phyloP scores from a whole-genome alignment of 37 sponge, comb jelly and placozoan species.

The Haliclona indistincta region DNA sequence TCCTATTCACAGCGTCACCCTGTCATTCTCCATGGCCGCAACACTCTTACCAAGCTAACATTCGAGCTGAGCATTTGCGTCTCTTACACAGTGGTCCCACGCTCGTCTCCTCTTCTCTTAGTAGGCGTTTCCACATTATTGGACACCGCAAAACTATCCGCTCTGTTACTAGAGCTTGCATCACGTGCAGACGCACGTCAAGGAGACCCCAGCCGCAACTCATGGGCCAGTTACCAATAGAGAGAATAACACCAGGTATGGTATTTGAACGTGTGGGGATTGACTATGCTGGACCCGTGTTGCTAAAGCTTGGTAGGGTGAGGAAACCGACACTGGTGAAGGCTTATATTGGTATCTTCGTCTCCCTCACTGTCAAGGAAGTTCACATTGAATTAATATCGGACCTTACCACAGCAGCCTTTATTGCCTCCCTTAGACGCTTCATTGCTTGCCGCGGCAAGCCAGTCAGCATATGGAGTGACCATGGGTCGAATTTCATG shows the following conservation, averaged over 20 bases:
- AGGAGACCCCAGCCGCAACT: slow-evolving; percentile 16
- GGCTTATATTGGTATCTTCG: slow-evolving; percentile 36
- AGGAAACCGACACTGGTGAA: slow-evolving; percentile 18
- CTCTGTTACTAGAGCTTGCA: slow-evolving; percentile 23
- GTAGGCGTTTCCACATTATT: slow-evolving; percentile 23
- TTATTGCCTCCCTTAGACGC: slow-evolving; percentile 33
- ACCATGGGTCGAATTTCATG: slow-evolving; percentile 55
- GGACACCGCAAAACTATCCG: slow-evolving; percentile 19
- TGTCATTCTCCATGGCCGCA: slow-evolving; percentile 29
- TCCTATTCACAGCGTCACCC: slow-evolving; percentile 22
- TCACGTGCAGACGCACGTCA: slow-evolving; percentile 32
- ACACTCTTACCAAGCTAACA: slow-evolving; percentile 27
- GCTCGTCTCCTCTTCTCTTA: slow-evolving; percentile 14
- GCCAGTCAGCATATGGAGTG: slow-evolving; percentile 46
- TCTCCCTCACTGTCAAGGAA: slow-evolving; percentile 39
- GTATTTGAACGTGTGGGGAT: slow-evolving; percentile 35
- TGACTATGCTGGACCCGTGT: slow-evolving; percentile 63
- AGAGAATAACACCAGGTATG: slow-evolving; percentile 14
- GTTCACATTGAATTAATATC: slow-evolving; percentile 49
- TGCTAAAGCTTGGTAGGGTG: slow-evolving; percentile 22
- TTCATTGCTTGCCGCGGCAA: slow-evolving; percentile 40
- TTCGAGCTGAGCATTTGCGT: slow-evolving; percentile 13
- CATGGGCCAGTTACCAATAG: slow-evolving; percentile 45
- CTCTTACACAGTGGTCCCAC: slow-evolving; percentile 46
- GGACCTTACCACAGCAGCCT: slow-evolving; percentile 35